Conservation (phyloP, 2,113 vertebrate species). For the Ascaphus truei region DNA sequence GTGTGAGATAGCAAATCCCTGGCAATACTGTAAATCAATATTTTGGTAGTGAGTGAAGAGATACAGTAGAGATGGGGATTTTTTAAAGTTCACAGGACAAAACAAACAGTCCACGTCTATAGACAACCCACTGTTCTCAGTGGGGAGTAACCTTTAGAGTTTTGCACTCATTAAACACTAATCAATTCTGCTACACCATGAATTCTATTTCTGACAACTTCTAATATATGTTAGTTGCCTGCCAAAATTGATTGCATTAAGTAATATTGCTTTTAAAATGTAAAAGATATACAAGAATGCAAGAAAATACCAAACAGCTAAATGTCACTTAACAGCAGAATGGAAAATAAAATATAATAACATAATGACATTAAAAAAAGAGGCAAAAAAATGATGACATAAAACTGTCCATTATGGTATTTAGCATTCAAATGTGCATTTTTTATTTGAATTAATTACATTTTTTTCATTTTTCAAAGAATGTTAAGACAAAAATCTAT, state of each 20-base stretch:
- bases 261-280: neutral
- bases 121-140: slow-evolving; percentile 6
- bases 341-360: no score
- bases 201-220: slow-evolving; percentile 23
- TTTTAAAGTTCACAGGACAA: slow-evolving; percentile 6
- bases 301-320: neutral
- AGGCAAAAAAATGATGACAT: neutral
- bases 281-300: slow-evolving; percentile 8
- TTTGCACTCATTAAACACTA: slow-evolving; percentile 19
- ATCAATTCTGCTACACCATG: slow-evolving; percentile 23
- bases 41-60: no score
- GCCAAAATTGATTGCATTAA: neutral
- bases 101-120: slow-evolving; percentile 25
- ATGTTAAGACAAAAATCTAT: no score
- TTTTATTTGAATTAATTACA: neutral
- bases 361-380: no score
- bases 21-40: no score
- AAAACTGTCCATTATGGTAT: neutral
- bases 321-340: slow-evolving; percentile 1
- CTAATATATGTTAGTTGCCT: slow-evolving; percentile 9
- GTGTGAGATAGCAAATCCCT: no score
- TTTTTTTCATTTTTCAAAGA: neutral
- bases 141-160: slow-evolving; percentile 20
- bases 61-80: no score
- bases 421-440: neutral